Evolutionary conservation across 2,797 vertebrate species (phyloP), one percentile per base, ranked within the genome.

Genomic region (Schizopygopsis pylzovi): DNA sequence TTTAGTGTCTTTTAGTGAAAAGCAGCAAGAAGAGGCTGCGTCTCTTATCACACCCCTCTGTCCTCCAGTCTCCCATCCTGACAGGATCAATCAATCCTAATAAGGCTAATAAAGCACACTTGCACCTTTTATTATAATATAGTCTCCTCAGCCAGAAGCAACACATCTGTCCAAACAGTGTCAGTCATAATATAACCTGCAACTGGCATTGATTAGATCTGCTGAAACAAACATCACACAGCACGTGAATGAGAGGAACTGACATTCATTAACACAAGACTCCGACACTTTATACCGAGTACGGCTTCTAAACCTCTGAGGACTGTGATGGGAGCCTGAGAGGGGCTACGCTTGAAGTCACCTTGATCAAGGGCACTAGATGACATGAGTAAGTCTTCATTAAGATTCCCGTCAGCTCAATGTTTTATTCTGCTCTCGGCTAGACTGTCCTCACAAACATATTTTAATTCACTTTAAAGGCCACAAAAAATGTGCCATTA

Each of bases 101-200:
- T 79, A 61, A 85, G 82, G 83, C 84, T 72, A 61, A 39, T 20
- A 25, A 65, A 73, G 71, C 82, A 54, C 25, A 11, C 11, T 33
- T 33, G 63, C 67, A 73, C 78, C 68, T 56, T 86, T 83, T 82
- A 41, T 54, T 76, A 75, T 87, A 68, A 65, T 56, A 81, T 22
- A 28, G 59, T 10, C 73, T 71, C 70, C 77, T 79, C 79, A 43
- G 71, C n/a, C 56, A 61, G 63, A 79, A 67, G 70, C 54, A 87
- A 88, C 65, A 72, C 47, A 45, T 85, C 67, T 9, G 71, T 73
- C 70, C 59, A 67, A 84, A 87, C 28, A 72, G 18, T 25, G 2
- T 33, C 37, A 4, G 72, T 59, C 33, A 79, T 86, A 86, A 89
- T 81, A 68, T 75, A 68, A 63, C 10, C 41, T 67, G 56, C 43